A percentile compares a stretch with the other conserved stretches of the same genome.
Evolutionary conservation across 2,797 vertebrate species (phyloP).

Genomic region (Amniataba percoides): DNA sequence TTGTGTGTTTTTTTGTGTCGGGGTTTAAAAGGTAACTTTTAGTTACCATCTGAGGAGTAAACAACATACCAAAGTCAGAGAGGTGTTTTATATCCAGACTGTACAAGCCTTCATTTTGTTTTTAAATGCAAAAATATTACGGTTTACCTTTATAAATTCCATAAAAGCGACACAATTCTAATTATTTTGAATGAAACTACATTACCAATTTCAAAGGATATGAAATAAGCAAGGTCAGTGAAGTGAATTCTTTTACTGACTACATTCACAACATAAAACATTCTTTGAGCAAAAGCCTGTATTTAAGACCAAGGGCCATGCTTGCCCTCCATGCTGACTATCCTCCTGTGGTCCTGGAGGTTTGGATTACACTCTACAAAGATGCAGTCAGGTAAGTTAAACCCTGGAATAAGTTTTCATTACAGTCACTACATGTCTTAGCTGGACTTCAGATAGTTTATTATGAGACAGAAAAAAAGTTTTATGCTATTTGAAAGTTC

Average conservation of each 20-base stretch:
- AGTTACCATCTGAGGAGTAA: not conserved
- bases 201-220: not conserved
- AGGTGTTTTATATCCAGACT: not conserved
- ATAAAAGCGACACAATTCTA: slow-evolving; percentile 5
- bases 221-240: slow-evolving; percentile 4
- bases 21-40: slow-evolving; percentile 28
- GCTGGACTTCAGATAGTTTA: too few relatives aligned
- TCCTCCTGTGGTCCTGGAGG: slow-evolving; percentile 11
- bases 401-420: not conserved
- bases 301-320: not conserved
- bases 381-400: slow-evolving; percentile 7
- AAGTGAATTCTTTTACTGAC: slow-evolving; percentile 18
- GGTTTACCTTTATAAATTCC: slow-evolving; percentile 7
- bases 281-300: not conserved
- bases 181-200: not conserved
- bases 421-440: not conserved
- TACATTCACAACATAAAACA: not conserved
- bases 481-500: too few relatives aligned
- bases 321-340: not conserved
- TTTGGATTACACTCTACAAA: slow-evolving; percentile 36
- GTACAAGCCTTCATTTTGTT: slow-evolving; percentile 6
- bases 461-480: too few relatives aligned
- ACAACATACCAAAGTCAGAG: slow-evolving; percentile 16
- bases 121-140: slow-evolving; percentile 7
- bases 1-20: slow-evolving; percentile 6